Conservation (phyloP, 2,797 vertebrate species). For the Notamacropus eugenii region DNA sequence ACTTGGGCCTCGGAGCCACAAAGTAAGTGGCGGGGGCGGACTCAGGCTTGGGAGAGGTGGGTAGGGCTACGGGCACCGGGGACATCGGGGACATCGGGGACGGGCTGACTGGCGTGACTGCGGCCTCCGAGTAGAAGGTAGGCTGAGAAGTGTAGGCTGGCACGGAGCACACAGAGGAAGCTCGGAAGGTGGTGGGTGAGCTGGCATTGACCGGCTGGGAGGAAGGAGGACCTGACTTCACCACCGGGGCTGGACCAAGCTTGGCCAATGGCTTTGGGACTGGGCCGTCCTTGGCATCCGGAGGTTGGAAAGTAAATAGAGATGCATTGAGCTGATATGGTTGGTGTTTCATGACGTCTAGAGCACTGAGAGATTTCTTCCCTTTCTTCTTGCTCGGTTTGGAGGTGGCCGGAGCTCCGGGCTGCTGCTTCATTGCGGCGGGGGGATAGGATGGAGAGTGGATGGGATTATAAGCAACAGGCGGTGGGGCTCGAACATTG, state of each 20-base stretch:
- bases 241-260: constrained; percentile 81
- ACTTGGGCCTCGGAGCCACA: constrained; percentile 95
- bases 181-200: constrained; percentile 84
- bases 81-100: constrained; percentile 85
- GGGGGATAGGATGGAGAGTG: constrained; percentile 94
- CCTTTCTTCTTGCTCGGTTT: constrained; percentile 90
- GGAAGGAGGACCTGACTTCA: constrained; percentile 83
- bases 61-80: constrained; percentile 83
- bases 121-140: constrained; percentile 86
- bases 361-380: constrained; percentile 93
- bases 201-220: constrained; percentile 78
- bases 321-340: constrained; percentile 96
- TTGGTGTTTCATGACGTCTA: constrained; percentile 99
- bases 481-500: constrained; percentile 95
- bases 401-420: constrained; percentile 76
- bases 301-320: constrained; percentile 95
- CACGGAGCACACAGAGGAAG: constrained; percentile 86
- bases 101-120: constrained; percentile 83
- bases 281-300: constrained; percentile 85
- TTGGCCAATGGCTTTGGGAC: constrained; percentile 83
- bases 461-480: constrained; percentile 95
- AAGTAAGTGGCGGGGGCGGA: constrained; percentile 83
- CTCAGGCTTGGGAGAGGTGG: constrained; percentile 89
- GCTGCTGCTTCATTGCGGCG: constrained; percentile 89
- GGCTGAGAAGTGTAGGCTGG: constrained; percentile 87